Evolutionary conservation across 1,140 invertebrate species (phyloP), one percentile per base, ranked within the genome.

Genomic region (Uloborus diversus): DNA sequence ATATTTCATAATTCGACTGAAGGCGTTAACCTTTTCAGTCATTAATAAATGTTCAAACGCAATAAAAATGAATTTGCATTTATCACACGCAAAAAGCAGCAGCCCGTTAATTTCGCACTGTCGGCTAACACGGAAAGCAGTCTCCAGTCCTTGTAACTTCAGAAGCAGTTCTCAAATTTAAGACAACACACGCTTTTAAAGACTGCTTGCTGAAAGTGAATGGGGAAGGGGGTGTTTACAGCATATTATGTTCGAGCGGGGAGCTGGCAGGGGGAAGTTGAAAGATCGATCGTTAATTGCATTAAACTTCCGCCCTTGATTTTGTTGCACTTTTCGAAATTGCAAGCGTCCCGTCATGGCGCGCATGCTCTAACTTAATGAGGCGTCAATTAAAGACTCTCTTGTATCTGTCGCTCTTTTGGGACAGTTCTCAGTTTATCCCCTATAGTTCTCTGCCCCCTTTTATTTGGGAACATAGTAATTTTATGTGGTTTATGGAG

Each of bases 261-360:
- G 25, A 30, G 25, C 23, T 27, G 25, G 11, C 3, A 59, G 32
- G 56, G 56, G 56, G 28, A 13, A 4, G 49, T 25, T 28, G 13
- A 4, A 28, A 37, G 66, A 69, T 69, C 66, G 66, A 69, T 69
- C 66, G 49, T 25, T 69, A 56, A 69, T 69, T 69, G 65, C 65
- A 69, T 69, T 69, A 69, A 69, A 69, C 66, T 69, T 56, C 66
- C 66, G 66, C n/a, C 66, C 66, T 69, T 69, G 66, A 69, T 69
- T 69, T 69, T 69, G 66, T 53, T 69, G 49, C 65, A 28, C 42
- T 68, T 27, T 49, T 17, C 11, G 20, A 5, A 1, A 4, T 14
- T 2, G 28, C 23, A 17, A 17, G 49, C 4, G 23, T 14, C 37
- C 56, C 47, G 35, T 56, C 66, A 32, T 69, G 25, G 49, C 42